phyloP scores from a whole-genome alignment of 2,113 vertebrate genomes.

The Dromas ardeola region DNA sequence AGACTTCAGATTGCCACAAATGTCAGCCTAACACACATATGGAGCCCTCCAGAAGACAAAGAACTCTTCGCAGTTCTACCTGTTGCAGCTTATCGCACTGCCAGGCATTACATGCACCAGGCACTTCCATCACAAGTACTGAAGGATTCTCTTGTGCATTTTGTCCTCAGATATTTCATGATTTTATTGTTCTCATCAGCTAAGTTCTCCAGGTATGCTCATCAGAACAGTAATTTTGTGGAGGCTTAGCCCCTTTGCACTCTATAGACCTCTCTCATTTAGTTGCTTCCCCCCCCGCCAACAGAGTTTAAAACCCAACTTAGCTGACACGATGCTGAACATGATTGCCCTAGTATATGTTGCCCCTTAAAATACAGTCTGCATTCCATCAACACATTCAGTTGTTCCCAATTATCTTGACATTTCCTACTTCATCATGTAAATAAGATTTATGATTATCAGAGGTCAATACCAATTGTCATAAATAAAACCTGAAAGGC shows the following conservation, averaged over 20 bases:
- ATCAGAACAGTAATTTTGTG: not conserved
- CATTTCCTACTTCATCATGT: not conserved
- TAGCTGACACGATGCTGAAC: not conserved
- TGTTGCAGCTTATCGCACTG: not conserved
- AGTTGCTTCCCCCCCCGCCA: not conserved
- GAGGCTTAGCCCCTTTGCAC: not conserved
- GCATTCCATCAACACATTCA: not conserved
- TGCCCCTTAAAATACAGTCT: not conserved
- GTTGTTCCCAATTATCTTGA: not conserved
- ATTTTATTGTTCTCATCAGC: not conserved
- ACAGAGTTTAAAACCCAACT: not conserved
- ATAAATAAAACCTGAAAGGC: not conserved
- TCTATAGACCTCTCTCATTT: not conserved
- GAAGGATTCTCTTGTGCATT: not conserved
- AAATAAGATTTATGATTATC: not conserved
- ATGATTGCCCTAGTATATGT: not conserved
- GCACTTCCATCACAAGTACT: not conserved
- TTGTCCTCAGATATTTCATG: not conserved
- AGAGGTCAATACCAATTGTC: not conserved
- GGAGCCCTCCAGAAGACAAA: not conserved
- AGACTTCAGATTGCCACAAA: not conserved
- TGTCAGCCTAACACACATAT: not conserved
- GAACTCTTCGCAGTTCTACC: not conserved
- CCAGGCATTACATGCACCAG: not conserved
- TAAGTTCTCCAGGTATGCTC: not conserved